A percentile compares a stretch with the other conserved stretches of the same genome.
Conservation (phyloP, 1,140 invertebrate genomes). For the Anthonomus grandis region DNA sequence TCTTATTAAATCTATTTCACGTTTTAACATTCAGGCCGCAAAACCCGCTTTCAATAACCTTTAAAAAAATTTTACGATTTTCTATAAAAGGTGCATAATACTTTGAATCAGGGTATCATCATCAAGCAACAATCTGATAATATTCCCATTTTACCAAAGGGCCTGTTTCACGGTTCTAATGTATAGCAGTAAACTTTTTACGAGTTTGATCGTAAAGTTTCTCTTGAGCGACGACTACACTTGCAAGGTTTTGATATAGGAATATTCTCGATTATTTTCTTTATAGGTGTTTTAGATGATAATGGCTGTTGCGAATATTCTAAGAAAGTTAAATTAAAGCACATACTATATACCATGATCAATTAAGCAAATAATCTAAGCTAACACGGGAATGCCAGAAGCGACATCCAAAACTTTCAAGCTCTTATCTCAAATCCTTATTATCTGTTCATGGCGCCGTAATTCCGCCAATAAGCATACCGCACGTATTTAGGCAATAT, state of each 20-base stretch:
- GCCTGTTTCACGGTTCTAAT: not conserved
- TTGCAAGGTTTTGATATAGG: too few species aligned
- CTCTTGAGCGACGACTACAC: too few species aligned
- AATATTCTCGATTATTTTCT: too few species aligned
- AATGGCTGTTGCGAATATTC: too few species aligned
- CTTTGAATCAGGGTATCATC: not conserved
- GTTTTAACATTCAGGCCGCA: not conserved
- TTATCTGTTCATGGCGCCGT: conserved; percentile 3
- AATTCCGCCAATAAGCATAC: conserved; percentile 10
- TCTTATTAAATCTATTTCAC: not conserved
- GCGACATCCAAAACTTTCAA: not conserved
- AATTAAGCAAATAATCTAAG: too few species aligned
- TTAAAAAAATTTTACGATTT: not conserved
- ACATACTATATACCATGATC: too few species aligned
- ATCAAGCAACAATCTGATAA: not conserved
- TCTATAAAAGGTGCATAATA: not conserved
- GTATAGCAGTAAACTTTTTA: not conserved
- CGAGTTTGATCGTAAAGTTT: not conserved
- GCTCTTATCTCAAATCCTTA: conserved; percentile 10
- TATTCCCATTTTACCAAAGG: not conserved
- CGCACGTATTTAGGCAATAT: conserved; percentile 16
- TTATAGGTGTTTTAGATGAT: too few species aligned
- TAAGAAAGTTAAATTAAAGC: too few species aligned
- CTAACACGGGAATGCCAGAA: not conserved
- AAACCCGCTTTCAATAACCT: not conserved